These are phyloP conservation scores for Percopsis omiscomaycus DNA, from an alignment of 2,797 vertebrate genomes.

Conservation along the genomic window DNA sequence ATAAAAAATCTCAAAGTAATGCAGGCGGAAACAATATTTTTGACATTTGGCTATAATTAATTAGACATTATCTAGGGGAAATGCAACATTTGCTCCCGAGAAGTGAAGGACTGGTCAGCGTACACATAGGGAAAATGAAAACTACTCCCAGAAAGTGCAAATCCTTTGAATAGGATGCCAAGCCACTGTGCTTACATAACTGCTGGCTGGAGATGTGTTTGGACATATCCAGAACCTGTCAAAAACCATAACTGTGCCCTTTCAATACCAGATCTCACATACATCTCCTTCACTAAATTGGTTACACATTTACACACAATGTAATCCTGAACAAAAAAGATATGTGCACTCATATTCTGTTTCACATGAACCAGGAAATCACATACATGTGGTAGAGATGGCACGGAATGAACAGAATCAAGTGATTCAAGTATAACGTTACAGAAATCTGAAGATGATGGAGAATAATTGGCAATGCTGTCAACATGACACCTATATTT, in stretches of 20 bases:
- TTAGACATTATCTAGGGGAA: background rate
- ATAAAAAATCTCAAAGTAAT: background rate
- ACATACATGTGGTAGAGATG: no score
- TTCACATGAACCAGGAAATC: no score
- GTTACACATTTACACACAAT: no score
- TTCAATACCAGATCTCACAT: slow-evolving; percentile 9
- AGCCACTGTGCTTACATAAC: slow-evolving; percentile 56
- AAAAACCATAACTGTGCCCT: slow-evolving; percentile 30
- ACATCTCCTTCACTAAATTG: no score
- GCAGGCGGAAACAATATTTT: background rate
- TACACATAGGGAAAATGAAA: slow-evolving; percentile 22
- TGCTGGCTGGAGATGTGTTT: slow-evolving; percentile 67
- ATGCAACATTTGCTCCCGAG: background rate
- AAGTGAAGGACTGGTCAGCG: slow-evolving; percentile 7
- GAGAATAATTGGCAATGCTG: no score
- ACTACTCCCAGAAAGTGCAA: slow-evolving; percentile 44
- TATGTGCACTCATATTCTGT: no score
- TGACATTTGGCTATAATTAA: background rate
- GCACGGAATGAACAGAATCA: no score
- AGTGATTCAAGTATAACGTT: no score
- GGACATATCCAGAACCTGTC: slow-evolving; percentile 64
- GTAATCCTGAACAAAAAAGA: no score
- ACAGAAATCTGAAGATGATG: no score
- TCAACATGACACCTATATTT: no score
- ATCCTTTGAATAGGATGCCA: slow-evolving; percentile 36